Conservation (phyloP, 2,888 invertebrate species). For the Dynastes grantii region DNA sequence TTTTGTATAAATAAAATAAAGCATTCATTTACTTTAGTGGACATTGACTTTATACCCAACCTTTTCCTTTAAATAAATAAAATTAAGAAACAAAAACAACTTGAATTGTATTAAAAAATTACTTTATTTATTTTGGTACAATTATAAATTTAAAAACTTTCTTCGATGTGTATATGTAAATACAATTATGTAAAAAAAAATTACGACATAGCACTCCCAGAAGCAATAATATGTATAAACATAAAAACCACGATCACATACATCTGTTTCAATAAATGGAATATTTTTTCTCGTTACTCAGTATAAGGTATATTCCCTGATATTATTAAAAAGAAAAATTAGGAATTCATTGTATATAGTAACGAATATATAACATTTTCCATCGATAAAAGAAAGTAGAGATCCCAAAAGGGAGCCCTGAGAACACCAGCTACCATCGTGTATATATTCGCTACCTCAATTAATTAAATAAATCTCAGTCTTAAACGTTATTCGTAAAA, state of each 20-base stretch:
- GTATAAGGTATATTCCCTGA: conserved; percentile 44
- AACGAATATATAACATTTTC: background rate
- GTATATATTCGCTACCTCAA: background rate
- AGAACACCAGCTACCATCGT: too few species aligned
- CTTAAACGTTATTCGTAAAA: conserved; percentile 32
- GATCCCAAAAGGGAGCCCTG: too few species aligned
- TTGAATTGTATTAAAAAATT: conserved; percentile 35
- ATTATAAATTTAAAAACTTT: conserved; percentile 45
- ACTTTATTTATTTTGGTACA: conserved; percentile 44
- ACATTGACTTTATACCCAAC: background rate
- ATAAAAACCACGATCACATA: conserved; percentile 45
- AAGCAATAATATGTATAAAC: conserved; percentile 24
- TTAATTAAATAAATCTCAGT: conserved; percentile 40
- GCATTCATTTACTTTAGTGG: conserved; percentile 6
- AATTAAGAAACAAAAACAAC: conserved; percentile 1
- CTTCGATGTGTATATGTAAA: conserved; percentile 34
- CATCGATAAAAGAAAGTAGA: too few species aligned
- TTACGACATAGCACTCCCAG: conserved; percentile 42
- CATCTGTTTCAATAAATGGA: conserved; percentile 34
- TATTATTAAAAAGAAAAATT: conserved; percentile 33
- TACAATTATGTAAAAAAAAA: conserved; percentile 29
- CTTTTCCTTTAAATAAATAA: too few species aligned
- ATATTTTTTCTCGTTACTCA: conserved; percentile 36
- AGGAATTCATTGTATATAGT: conserved; percentile 17
- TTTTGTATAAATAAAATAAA: conserved; percentile 43